Base-by-base conservation (phyloP, 2,888 invertebrate genomes). In the Aquatica leii region DNA sequence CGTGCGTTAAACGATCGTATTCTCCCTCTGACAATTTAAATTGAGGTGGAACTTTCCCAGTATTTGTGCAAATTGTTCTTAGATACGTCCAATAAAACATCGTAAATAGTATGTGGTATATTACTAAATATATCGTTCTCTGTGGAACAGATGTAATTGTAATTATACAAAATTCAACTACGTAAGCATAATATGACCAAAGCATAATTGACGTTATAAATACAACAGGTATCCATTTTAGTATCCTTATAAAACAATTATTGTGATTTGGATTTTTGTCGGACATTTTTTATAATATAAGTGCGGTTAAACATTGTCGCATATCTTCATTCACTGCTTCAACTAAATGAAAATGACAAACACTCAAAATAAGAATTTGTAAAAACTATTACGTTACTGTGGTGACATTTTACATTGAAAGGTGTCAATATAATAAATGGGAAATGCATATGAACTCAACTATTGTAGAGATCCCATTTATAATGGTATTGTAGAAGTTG, bases 151-250 rank as follows among this genome's bases (percentile, higher is more conserved):
- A 56, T 4, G 14, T 9, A 20, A 60, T 24, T n/a, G 59, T 64
- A 20, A 51, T 14, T 20, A 90, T 85, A 85, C 93, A 93, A 79
- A 98, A 87, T 82, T 97, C 93, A 76, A 95, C 87, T 77, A 97
- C 96, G 86, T 98, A 99, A 72, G 98, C 98, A 85, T 98, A 98
- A 83, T 98, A 98, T 4, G 97, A 97, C 98, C 98, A 98, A 11
- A 1, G 31, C 24, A 51, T 51, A 12, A 59, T 54, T 24, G 51
- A 31, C 20, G 46, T 15, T 20, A 65, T 59, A 18, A 62, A 62
- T 12, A 62, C 34, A 24, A 62, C 62, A 2, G 65, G 65, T 46
- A 61, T 41, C 54, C 60, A 65, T 11, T 61, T 60, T 35, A 55
- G 17, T 46, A 12, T 2, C 14, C 15, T 41, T 6, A 41, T 9